A percentile compares a stretch with the other conserved stretches of the same genome.
Conservation (phyloP, 2,797 vertebrate species). For the Bucorvus abyssinicus region DNA sequence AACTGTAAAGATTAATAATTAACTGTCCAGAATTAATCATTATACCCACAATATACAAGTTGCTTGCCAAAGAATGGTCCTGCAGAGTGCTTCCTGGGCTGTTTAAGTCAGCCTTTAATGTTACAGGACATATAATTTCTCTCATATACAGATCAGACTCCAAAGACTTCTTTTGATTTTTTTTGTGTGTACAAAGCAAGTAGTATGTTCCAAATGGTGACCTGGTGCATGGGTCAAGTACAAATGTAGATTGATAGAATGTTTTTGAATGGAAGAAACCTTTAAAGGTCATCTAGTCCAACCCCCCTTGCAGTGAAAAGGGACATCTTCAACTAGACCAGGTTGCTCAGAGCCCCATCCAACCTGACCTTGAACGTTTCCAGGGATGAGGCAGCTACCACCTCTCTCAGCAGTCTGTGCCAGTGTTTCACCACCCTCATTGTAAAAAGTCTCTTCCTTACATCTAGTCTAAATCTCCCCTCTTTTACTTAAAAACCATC, state of each 20-base stretch:
- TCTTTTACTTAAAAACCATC: not conserved
- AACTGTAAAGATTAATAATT: not conserved
- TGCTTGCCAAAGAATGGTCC: not conserved
- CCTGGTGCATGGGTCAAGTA: not conserved
- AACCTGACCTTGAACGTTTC: not conserved
- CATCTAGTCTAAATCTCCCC: not conserved
- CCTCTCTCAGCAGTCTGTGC: not conserved
- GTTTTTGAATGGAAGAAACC: not conserved
- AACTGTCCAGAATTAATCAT: not conserved
- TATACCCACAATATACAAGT: not conserved
- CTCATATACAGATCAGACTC: not conserved
- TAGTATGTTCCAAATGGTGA: not conserved
- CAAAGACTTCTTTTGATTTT: not conserved
- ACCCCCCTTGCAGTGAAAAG: fast-evolving
- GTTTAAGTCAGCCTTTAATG: not conserved
- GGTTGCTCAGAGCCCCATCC: not conserved
- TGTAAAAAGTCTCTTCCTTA: not conserved
- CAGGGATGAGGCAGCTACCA: not conserved
- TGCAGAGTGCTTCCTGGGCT: not conserved
- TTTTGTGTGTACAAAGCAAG: not conserved
- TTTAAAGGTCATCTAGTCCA: not conserved
- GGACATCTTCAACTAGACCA: not conserved
- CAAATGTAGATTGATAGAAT: not conserved
- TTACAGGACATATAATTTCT: not conserved
- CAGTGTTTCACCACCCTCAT: not conserved